Conservation (phyloP, 2,797 vertebrate species). For the Acipenser oxyrinchus region DNA sequence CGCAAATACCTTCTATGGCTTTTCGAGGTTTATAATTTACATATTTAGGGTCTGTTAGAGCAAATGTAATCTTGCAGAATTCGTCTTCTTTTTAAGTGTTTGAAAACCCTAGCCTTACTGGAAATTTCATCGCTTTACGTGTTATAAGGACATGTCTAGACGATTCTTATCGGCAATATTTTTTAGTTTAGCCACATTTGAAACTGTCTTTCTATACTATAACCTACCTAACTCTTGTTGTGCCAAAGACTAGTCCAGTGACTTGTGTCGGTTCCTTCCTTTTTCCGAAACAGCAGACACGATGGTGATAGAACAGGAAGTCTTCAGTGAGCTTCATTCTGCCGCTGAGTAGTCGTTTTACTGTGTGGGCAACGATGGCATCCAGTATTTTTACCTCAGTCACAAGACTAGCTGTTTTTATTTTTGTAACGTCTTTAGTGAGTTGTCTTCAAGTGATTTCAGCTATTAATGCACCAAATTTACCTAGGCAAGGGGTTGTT, state of each 20-base stretch:
- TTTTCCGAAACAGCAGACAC: slow-evolving; percentile 7
- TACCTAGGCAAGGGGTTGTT: slow-evolving; percentile 31
- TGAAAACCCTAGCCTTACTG: too few relatives aligned
- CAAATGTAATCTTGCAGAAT: too few relatives aligned
- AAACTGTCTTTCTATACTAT: too few relatives aligned
- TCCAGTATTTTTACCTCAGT: slow-evolving; percentile 6
- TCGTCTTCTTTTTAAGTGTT: too few relatives aligned
- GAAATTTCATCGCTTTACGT: too few relatives aligned
- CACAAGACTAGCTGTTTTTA: slow-evolving; percentile 15
- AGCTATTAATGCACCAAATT: slow-evolving; percentile 47
- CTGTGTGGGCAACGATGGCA: slow-evolving; percentile 20
- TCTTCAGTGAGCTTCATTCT: slow-evolving; percentile 6
- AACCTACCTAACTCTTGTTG: too few relatives aligned
- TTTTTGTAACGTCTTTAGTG: slow-evolving; percentile 27
- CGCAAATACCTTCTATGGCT: neutral
- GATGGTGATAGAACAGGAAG: slow-evolving; percentile 16
- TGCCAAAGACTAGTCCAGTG: too few relatives aligned
- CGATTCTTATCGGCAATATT: too few relatives aligned
- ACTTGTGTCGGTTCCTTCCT: slow-evolving; percentile 23
- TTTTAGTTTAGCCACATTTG: too few relatives aligned
- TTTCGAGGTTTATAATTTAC: too few relatives aligned
- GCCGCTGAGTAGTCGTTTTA: neutral
- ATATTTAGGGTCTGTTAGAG: too few relatives aligned
- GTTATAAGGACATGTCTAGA: too few relatives aligned
- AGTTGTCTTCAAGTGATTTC: slow-evolving; percentile 34